phyloP scores from a whole-genome alignment of 2,113 vertebrate species.

The Chrysochloris asiatica region DNA sequence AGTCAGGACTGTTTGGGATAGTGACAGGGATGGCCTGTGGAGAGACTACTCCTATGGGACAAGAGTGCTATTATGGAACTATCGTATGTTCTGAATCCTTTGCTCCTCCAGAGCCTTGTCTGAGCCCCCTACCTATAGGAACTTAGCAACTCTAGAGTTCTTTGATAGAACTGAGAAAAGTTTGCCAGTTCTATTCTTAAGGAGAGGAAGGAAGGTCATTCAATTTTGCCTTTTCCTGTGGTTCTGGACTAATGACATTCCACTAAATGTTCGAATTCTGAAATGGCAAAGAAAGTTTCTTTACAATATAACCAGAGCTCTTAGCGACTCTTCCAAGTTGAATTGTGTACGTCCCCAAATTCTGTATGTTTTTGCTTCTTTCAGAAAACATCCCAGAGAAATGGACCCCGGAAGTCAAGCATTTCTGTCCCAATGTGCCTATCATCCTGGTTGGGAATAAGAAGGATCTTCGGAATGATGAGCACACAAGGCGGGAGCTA shows the following conservation, averaged over 20 bases:
- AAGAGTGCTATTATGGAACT: neutral
- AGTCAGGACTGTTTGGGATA: neutral
- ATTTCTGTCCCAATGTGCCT: slow-evolving; percentile 99
- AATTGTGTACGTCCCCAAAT: slow-evolving; percentile 5
- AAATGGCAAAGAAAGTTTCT: slow-evolving; percentile 19
- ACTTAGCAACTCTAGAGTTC: neutral
- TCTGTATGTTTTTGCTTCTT: slow-evolving; percentile 13
- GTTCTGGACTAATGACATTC: slow-evolving; percentile 22
- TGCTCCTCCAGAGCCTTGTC: neutral
- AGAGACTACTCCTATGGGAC: neutral
- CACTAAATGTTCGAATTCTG: neutral
- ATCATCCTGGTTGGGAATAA: slow-evolving; percentile 99
- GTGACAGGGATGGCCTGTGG: neutral
- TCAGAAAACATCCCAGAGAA: slow-evolving; percentile 99
- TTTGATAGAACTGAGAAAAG: neutral
- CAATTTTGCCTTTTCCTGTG: slow-evolving; percentile 59
- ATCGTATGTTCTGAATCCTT: neutral
- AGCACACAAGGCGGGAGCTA: slow-evolving; percentile 97
- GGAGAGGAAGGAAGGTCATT: neutral
- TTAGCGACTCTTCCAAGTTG: neutral
- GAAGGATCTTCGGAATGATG: slow-evolving; percentile 98
- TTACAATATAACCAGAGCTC: neutral
- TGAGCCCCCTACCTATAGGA: neutral
- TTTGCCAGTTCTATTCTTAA: neutral
- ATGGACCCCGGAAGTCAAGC: slow-evolving; percentile 99